Evolutionary conservation across 2,888 invertebrate genomes (phyloP).

Genomic region (Sphaerophoria taeniata): DNA sequence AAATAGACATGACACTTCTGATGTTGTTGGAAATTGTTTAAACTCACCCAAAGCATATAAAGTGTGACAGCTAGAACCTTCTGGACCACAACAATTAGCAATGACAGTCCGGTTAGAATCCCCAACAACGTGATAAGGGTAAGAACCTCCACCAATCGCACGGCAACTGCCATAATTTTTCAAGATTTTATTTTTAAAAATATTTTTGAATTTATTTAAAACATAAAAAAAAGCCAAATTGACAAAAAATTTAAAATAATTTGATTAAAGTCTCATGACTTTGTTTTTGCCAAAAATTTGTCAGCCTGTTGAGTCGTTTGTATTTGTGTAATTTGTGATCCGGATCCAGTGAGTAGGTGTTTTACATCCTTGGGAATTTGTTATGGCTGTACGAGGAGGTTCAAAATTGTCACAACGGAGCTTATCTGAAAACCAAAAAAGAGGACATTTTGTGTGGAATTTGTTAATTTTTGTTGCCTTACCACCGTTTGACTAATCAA

Average conservation of each 20-base stretch:
- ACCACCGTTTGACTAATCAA: conserved; percentile 23
- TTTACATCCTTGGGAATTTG: no score
- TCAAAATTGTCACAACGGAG: no score
- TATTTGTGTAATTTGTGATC: no score
- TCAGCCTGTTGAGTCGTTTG: conserved; percentile 5
- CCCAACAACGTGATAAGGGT: conserved; percentile 67
- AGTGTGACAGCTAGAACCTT: conserved; percentile 41
- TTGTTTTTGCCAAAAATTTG: background rate
- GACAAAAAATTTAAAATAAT: conserved; percentile 22
- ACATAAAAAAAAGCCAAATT: conserved; percentile 1
- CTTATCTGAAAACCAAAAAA: no score
- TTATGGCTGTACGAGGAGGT: no score
- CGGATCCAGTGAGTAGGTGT: background rate
- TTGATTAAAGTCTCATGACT: background rate
- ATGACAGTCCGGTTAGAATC: conserved; percentile 66
- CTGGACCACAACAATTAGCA: conserved; percentile 63
- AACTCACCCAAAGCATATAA: conserved; percentile 61
- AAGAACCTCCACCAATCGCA: conserved; percentile 73
- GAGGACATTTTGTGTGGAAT: no score
- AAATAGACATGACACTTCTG: background rate
- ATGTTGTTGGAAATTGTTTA: background rate
- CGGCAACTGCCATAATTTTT: conserved; percentile 71
- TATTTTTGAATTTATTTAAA: conserved; percentile 12
- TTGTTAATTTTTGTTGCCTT: background rate
- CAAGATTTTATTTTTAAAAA: conserved; percentile 4